These are phyloP conservation scores for Tipula confusa DNA, from an alignment of 2,888 invertebrate genomes.

Conservation along the genomic window DNA sequence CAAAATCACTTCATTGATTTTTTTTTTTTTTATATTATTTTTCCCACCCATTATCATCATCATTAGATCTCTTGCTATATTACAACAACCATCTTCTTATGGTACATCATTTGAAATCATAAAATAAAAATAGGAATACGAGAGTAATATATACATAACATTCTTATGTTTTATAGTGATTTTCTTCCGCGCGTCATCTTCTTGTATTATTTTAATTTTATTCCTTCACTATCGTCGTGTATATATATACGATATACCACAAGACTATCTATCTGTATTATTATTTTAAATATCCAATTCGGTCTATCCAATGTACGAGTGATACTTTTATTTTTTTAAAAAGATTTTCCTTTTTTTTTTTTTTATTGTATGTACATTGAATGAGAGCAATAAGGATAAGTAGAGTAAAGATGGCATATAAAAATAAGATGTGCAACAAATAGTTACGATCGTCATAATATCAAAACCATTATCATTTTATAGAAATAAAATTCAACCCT, in stretches of 20 bases:
- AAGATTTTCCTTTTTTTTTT: background rate
- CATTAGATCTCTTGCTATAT: conserved; percentile 20
- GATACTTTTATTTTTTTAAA: conserved; percentile 21
- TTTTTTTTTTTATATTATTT: conserved; percentile 3
- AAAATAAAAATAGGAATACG: conserved; percentile 7
- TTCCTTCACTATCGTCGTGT: background rate
- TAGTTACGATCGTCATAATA: conserved; percentile 34
- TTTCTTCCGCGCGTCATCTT: conserved; percentile 25
- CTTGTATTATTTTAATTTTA: conserved; percentile 12
- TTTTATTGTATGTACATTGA: conserved; percentile 27
- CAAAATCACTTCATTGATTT: conserved; percentile 25
- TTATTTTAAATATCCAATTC: conserved; percentile 20
- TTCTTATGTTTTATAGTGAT: conserved; percentile 20
- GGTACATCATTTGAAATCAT: conserved; percentile 20
- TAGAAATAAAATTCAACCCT: conserved; percentile 27
- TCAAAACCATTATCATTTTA: conserved; percentile 33
- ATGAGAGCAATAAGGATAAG: conserved; percentile 29
- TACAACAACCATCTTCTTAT: conserved; percentile 16
- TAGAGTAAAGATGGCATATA: background rate
- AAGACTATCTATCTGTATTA: background rate
- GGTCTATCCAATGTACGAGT: background rate
- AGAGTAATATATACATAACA: conserved; percentile 20
- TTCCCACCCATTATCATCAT: conserved; percentile 25
- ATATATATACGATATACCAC: background rate
- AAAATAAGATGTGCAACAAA: conserved; percentile 33